Percentiles rank a stretch among this genome's conserved stretches.
Evolutionary conservation across 2,113 vertebrate genomes (phyloP).

Genomic region (Sterrhoptilus dennistouni): DNA sequence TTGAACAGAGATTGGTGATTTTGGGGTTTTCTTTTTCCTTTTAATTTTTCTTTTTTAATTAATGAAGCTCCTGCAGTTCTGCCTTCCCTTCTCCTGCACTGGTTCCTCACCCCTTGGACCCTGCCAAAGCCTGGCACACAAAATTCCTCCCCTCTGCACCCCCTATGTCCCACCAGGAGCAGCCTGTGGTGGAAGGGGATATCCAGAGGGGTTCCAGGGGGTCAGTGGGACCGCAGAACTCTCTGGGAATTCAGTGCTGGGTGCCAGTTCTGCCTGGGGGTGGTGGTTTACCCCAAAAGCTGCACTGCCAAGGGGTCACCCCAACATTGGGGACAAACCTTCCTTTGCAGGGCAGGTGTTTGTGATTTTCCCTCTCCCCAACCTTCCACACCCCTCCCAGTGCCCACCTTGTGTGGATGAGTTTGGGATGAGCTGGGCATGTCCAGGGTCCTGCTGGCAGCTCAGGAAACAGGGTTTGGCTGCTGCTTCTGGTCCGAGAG

Average conservation of each 20-base stretch:
- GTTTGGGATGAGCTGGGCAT: accelerated
- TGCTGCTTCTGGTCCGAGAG: not conserved
- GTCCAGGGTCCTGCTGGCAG: accelerated
- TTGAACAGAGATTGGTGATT: not conserved
- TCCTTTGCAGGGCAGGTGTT: accelerated
- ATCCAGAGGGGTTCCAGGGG: not conserved
- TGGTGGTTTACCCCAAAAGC: not conserved
- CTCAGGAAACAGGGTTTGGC: not conserved
- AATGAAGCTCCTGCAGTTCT: not conserved
- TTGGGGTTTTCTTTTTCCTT: not conserved
- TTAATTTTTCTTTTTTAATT: not conserved
- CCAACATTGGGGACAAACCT: not conserved
- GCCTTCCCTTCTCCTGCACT: not conserved
- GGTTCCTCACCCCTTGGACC: accelerated
- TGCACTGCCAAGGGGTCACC: accelerated
- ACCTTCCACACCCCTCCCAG: accelerated
- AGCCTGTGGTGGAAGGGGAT: not conserved
- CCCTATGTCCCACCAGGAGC: not conserved
- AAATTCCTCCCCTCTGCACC: not conserved
- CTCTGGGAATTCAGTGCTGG: not conserved
- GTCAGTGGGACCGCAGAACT: accelerated
- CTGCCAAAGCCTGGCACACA: not conserved
- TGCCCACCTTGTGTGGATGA: not conserved
- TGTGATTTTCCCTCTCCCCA: too few relatives aligned
- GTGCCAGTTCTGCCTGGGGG: not conserved